These are phyloP conservation scores for Microtus montanus DNA, from an alignment of 2,113 vertebrate species.

Conservation along the genomic window DNA sequence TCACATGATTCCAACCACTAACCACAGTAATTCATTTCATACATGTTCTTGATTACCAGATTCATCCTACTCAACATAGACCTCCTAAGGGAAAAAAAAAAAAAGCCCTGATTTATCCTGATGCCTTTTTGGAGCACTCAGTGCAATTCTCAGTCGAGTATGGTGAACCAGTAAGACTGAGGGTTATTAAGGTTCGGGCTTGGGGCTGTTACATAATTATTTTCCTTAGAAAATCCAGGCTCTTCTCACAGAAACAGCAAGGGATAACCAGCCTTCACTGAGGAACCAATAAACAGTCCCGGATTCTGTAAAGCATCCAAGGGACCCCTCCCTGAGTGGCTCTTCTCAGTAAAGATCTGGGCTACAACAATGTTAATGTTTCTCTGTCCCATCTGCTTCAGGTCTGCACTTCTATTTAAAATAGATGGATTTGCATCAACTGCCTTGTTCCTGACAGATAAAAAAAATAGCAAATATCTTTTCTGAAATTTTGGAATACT, in stretches of 20 bases:
- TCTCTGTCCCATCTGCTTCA: constrained; percentile 4
- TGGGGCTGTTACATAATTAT: not conserved
- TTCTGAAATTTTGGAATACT: constrained; percentile 28
- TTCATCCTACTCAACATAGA: not conserved
- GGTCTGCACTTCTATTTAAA: constrained; percentile 8
- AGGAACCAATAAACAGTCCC: not conserved
- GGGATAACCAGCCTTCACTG: not conserved
- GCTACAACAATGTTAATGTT: not conserved
- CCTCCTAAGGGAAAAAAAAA: not conserved
- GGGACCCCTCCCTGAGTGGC: not conserved
- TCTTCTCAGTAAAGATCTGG: not conserved
- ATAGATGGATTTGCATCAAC: not conserved
- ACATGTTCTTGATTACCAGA: not conserved
- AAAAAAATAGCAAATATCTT: not conserved
- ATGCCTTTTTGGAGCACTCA: not conserved
- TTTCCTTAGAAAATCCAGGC: not conserved
- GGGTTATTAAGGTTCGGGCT: not conserved
- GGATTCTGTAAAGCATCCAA: not conserved
- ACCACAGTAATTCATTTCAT: not conserved
- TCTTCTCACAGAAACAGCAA: not conserved
- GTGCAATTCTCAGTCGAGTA: not conserved
- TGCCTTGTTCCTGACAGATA: constrained; percentile 1
- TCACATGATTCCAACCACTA: not conserved
- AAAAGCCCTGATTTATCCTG: not conserved
- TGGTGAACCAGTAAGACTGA: not conserved